phyloP scores from a whole-genome alignment of 2,888 invertebrate genomes.

The Drosophila anomalata region DNA sequence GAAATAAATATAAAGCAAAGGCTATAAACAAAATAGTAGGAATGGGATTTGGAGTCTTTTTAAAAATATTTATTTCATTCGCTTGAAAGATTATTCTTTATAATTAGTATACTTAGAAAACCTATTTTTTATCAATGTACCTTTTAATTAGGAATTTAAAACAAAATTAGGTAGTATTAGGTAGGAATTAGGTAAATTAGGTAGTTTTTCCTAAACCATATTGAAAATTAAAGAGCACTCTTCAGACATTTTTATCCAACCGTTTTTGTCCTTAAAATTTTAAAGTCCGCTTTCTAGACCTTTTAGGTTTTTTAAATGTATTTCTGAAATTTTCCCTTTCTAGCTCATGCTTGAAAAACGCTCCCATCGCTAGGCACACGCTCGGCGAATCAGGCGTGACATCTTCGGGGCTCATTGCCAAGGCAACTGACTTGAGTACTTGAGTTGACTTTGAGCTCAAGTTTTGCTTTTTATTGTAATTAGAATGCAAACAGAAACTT shows the following conservation, averaged over 20 bases:
- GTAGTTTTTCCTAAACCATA: too few species aligned
- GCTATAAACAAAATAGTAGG: neutral
- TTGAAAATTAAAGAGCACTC: too few species aligned
- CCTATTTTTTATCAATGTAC: too few species aligned
- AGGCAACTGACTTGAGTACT: conserved; percentile 47
- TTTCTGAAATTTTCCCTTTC: neutral
- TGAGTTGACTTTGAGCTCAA: conserved; percentile 53
- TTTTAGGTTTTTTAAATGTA: neutral
- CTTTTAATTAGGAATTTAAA: too few species aligned
- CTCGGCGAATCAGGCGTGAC: conserved; percentile 19
- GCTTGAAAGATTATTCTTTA: too few species aligned
- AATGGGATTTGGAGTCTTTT: neutral
- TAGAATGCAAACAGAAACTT: conserved; percentile 65
- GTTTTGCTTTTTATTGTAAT: conserved; percentile 61
- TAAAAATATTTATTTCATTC: too few species aligned
- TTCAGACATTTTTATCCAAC: too few species aligned
- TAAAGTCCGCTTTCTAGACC: too few species aligned
- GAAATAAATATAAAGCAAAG: neutral
- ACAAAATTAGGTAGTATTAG: too few species aligned
- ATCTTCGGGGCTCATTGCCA: conserved; percentile 43
- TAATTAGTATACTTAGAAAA: too few species aligned
- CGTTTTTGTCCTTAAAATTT: neutral
- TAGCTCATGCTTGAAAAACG: conserved; percentile 11
- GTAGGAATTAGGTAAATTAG: too few species aligned
- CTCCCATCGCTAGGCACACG: conserved; percentile 27